A percentile compares a stretch with the other conserved stretches of the same genome.
Evolutionary conservation across 2,797 vertebrate genomes (phyloP).

Genomic region (Sebastes flavidus): DNA sequence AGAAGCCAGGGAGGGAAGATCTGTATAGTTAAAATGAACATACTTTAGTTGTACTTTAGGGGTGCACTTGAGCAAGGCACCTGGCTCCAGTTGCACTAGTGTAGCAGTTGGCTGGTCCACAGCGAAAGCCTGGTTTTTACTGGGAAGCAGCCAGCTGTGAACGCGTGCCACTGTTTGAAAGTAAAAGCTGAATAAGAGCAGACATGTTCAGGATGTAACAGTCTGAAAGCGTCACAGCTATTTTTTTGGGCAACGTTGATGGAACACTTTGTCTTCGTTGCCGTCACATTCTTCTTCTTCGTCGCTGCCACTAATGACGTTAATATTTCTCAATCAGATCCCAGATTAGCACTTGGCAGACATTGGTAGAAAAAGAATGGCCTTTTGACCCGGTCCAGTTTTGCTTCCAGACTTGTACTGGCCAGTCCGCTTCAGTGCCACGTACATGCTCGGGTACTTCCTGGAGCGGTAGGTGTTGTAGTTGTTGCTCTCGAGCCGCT

Average conservation of each 20-base stretch:
- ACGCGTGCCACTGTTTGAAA: neutral
- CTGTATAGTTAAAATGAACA: neutral
- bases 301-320: conserved; percentile 10
- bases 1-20: neutral
- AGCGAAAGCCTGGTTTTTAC: conserved; percentile 24
- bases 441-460: conserved; percentile 95
- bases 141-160: conserved; percentile 22
- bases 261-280: conserved; percentile 44
- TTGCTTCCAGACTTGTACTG: conserved; percentile 94
- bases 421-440: conserved; percentile 96
- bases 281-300: conserved; percentile 62
- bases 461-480: conserved; percentile 98
- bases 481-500: conserved; percentile 96
- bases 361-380: conserved; percentile 98
- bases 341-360: conserved; percentile 88
- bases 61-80: conserved; percentile 4
- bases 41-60: neutral
- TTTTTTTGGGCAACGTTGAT: conserved; percentile 42
- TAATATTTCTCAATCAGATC: neutral
- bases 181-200: conserved; percentile 36
- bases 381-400: conserved; percentile 97
- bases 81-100: conserved; percentile 3
- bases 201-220: conserved; percentile 31
- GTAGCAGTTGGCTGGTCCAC: neutral
- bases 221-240: conserved; percentile 64